Evolutionary conservation across 2,888 invertebrate genomes (phyloP).

Genomic region (Neoitamus cyanurus): DNA sequence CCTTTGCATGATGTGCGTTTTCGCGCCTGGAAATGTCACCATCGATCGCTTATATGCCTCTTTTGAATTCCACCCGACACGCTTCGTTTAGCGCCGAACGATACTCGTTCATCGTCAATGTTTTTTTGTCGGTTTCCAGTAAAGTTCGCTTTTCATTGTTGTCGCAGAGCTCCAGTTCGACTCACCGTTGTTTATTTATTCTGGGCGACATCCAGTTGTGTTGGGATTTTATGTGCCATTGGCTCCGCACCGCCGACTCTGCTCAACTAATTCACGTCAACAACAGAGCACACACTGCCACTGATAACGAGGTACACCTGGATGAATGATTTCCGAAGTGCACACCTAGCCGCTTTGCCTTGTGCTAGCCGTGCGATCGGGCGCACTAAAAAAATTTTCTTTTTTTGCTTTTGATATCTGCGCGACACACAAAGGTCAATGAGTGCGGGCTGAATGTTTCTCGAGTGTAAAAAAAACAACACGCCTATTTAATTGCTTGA

Average conservation of each 20-base stretch:
- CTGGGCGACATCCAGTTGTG: neutral
- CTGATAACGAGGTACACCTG: constrained; percentile 20
- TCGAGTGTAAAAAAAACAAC: neutral
- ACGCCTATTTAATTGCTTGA: neutral
- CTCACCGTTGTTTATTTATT: constrained; percentile 9
- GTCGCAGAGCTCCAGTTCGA: neutral
- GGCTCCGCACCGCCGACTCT: constrained; percentile 11
- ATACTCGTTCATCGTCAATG: neutral
- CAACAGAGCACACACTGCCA: neutral
- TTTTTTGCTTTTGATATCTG: neutral
- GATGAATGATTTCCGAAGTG: neutral
- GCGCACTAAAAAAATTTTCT: neutral
- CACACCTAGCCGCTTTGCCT: neutral
- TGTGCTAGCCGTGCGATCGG: neutral
- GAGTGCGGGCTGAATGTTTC: neutral
- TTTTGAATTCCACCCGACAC: neutral
- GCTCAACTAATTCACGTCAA: neutral
- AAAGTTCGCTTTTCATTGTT: constrained; percentile 33
- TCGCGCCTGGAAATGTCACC: neutral
- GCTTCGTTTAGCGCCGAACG: neutral
- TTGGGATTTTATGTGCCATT: neutral
- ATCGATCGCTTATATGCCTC: neutral
- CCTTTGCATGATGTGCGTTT: constrained; percentile 2
- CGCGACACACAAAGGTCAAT: neutral
- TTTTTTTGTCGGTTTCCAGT: constrained; percentile 22